Conservation (phyloP, 2,888 invertebrate genomes). For the Phaedon cochleariae region DNA sequence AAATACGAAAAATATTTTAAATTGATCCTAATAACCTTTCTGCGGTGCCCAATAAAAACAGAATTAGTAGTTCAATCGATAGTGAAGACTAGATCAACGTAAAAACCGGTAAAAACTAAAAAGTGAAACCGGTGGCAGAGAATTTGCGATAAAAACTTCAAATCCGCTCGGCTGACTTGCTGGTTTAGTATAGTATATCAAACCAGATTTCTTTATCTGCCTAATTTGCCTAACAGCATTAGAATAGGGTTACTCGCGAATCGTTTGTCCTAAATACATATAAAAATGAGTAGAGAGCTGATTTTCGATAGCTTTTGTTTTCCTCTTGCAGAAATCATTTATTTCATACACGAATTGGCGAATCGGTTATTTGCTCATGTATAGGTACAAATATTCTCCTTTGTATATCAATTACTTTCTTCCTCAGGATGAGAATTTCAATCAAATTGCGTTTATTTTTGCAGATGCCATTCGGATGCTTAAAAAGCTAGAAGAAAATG, state of each 20-base stretch:
- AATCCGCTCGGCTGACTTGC: not conserved
- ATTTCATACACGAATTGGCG: not conserved
- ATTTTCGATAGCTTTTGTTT: constrained; percentile 13
- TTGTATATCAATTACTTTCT: not conserved
- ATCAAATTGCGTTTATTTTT: no score
- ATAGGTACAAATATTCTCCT: not conserved
- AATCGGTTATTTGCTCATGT: not conserved
- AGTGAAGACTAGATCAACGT: not conserved
- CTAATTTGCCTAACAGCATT: constrained; percentile 19
- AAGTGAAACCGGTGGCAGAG: constrained; percentile 6
- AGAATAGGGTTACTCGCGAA: constrained; percentile 22
- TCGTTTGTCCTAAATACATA: constrained; percentile 20
- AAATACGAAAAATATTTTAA: not conserved
- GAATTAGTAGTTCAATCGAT: not conserved
- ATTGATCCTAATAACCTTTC: no score
- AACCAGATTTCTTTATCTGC: constrained; percentile 18
- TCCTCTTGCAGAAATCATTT: constrained; percentile 10
- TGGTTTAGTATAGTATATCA: not conserved
- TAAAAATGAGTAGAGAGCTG: constrained; percentile 20
- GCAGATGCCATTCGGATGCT: no score
- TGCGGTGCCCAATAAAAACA: no score
- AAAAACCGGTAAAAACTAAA: no score
- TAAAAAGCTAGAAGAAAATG: no score
- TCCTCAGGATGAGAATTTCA: no score
- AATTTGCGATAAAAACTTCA: not conserved